Conservation (phyloP, 1,140 invertebrate genomes). For the Pseudomyrmex sp. region DNA sequence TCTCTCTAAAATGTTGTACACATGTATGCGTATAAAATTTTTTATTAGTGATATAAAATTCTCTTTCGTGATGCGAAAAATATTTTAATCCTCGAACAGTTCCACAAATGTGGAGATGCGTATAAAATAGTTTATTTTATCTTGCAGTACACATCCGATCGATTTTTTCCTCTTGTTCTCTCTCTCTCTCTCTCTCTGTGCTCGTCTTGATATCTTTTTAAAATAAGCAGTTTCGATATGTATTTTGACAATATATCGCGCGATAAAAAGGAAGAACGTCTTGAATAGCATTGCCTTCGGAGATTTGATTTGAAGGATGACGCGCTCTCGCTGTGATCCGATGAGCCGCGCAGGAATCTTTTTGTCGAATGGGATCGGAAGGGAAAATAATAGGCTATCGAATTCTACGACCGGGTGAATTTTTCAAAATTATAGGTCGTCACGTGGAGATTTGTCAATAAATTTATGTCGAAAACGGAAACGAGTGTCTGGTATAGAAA, state of each 20-base stretch:
- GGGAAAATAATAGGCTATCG: slow-evolving; percentile 5
- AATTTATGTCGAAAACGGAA: slow-evolving; percentile 12
- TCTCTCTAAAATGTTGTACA: too few relatives aligned
- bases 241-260: slow-evolving; percentile 18
- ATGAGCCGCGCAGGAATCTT: slow-evolving; percentile 24
- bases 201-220: not conserved
- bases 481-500: too few relatives aligned
- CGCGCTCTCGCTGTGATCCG: not conserved
- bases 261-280: slow-evolving; percentile 24
- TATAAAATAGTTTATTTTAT: too few relatives aligned
- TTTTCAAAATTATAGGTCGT: slow-evolving; percentile 29
- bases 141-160: too few relatives aligned
- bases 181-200: too few relatives aligned
- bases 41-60: too few relatives aligned
- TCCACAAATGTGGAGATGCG: too few relatives aligned
- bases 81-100: too few relatives aligned
- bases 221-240: not conserved
- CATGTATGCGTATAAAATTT: too few relatives aligned
- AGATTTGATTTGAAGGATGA: slow-evolving; percentile 36
- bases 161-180: too few relatives aligned
- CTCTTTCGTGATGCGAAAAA: too few relatives aligned
- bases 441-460: slow-evolving; percentile 5
- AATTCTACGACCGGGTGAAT: slow-evolving; percentile 9
- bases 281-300: not conserved
- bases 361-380: slow-evolving; percentile 4